Base-by-base conservation (phyloP, 2,113 vertebrate genomes). In the Budorcas taxicolor region DNA sequence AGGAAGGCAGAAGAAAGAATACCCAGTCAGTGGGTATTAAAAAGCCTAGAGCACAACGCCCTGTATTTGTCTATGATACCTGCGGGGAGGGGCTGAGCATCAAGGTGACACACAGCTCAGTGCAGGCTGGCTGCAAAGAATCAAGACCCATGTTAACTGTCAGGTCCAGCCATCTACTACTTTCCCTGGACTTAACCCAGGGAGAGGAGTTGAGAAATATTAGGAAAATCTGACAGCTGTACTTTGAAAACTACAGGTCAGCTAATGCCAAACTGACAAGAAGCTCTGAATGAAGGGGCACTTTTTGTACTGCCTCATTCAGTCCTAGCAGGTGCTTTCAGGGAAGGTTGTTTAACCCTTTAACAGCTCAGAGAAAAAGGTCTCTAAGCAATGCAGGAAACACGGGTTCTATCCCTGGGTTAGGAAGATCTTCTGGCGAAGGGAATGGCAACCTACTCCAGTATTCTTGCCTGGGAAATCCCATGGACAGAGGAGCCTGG, bases 321-420 rank as follows among this genome's bases (percentile, higher is more conserved):
- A 90, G 78, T 76, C 95, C 92, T 57, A 52, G 94, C 25, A 3
- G 90, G 81, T 57, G 81, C 81, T 95, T 97, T 92, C 76, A 80
- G 47, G 3, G 53, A 80, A 90, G 55, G 78, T 33, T 93, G 40
- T 89, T 97, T 97, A 97, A 97, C 97, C 91, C 96, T 97, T 91
- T 94, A 90, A 92, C 16, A 95, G 86, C 60, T 85, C 60, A 83
- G 89, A 52, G 87, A 76, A 40, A 94, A 90, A 95, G 82, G 60
- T 82, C 55, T 55, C 57, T 55, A 74, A 76, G 71, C 40, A 27
- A 43, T 76, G 23, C 12, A 76, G 23, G 40, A 76, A 43, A 76
- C 40, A 27, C 6, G 23, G 71, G 23, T 76, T 76, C 40, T 27
- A 27, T 76, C 36, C 71, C 23, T 76, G 71, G 71, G 12, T 76